These are phyloP conservation scores for Calyptommatus sinebrachiatus DNA, from an alignment of 2,113 vertebrate species.

Conservation along the genomic window DNA sequence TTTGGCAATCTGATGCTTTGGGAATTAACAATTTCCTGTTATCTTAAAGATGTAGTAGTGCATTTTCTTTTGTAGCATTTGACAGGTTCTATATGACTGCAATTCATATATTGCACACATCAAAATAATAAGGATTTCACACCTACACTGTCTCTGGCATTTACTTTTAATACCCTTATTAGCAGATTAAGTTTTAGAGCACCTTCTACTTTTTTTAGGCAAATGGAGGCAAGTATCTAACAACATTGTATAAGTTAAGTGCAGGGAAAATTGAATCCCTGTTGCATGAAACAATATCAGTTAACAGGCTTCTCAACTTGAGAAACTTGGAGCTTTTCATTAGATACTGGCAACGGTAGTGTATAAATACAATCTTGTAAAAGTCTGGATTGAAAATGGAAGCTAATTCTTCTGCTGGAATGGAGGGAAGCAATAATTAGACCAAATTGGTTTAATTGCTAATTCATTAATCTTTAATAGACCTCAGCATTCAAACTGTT, in stretches of 20 bases:
- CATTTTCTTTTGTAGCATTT: neutral
- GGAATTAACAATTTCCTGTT: neutral
- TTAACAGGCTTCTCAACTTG: slow-evolving; percentile 60
- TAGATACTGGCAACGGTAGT: slow-evolving; percentile 67
- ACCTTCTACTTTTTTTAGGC: slow-evolving; percentile 42
- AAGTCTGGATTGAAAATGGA: slow-evolving; percentile 63
- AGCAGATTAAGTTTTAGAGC: slow-evolving; percentile 56
- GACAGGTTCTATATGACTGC: neutral
- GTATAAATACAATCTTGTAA: slow-evolving; percentile 68
- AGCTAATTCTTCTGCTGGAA: slow-evolving; percentile 67
- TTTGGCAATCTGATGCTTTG: neutral
- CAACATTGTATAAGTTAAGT: slow-evolving; percentile 53
- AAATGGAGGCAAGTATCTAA: slow-evolving; percentile 38
- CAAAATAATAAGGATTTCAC: neutral
- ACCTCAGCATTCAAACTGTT: slow-evolving; percentile 61
- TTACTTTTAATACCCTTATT: slow-evolving; percentile 50
- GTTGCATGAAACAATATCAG: slow-evolving; percentile 64
- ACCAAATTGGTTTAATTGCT: slow-evolving; percentile 72
- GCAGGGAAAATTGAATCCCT: slow-evolving; percentile 61
- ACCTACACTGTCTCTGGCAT: neutral
- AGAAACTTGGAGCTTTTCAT: slow-evolving; percentile 75
- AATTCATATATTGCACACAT: neutral
- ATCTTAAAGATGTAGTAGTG: neutral
- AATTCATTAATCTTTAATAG: slow-evolving; percentile 71
- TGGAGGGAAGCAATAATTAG: slow-evolving; percentile 71